Evolutionary conservation across 2,113 vertebrate species (phyloP).

Genomic region (Platanista minor): DNA sequence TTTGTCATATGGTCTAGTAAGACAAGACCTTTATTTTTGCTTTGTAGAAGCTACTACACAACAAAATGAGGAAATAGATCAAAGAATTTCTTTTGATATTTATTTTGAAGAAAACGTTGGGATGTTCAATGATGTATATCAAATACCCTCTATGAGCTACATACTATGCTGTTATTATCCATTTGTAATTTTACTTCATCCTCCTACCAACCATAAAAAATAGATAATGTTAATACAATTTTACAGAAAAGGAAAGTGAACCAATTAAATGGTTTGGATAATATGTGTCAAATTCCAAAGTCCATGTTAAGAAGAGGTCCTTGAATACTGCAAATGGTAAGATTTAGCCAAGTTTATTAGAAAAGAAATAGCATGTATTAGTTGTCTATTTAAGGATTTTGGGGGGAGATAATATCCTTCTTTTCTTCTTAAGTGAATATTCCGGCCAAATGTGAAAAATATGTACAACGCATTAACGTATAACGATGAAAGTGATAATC

Average conservation of each 20-base stretch:
- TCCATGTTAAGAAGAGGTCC: background rate
- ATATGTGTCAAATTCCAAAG: background rate
- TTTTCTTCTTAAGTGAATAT: background rate
- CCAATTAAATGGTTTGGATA: background rate
- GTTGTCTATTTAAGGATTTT: background rate
- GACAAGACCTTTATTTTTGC: constrained; percentile 32
- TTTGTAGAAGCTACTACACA: background rate
- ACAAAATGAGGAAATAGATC: background rate
- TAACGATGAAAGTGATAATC: background rate
- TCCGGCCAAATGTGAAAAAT: background rate
- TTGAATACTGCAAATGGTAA: background rate
- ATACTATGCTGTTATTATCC: background rate
- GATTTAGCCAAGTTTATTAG: background rate
- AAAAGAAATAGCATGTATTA: background rate
- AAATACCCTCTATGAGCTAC: background rate
- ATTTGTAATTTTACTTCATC: background rate
- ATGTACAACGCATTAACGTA: background rate
- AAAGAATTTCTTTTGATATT: background rate
- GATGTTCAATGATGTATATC: background rate
- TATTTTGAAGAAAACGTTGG: background rate
- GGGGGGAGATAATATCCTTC: background rate
- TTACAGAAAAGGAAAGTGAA: background rate
- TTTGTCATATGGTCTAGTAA: background rate
- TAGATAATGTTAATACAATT: background rate
- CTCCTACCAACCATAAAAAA: background rate